Evolutionary conservation across 1,140 invertebrate species (phyloP).

Genomic region (Sminthurinus signatus): DNA sequence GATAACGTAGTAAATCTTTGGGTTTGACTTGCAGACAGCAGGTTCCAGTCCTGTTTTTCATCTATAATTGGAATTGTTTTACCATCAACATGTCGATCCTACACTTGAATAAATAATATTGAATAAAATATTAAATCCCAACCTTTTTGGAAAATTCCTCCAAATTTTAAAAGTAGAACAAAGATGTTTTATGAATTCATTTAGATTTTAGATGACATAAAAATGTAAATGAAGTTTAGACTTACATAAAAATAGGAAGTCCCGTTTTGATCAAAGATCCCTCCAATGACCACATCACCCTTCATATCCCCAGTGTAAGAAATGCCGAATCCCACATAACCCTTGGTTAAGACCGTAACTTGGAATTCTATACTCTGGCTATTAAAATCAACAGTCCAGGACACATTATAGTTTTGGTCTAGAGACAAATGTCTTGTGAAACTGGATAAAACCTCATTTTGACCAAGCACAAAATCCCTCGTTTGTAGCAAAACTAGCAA

Average conservation of each 20-base stretch:
- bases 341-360: constrained; percentile 4
- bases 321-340: constrained; percentile 22
- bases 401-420: background rate
- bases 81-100: constrained; percentile 54
- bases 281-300: constrained; percentile 8
- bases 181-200: too few relatives aligned
- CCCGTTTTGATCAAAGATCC: background rate
- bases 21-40: constrained; percentile 64
- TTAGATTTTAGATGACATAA: background rate
- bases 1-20: constrained; percentile 67
- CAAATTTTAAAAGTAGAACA: background rate
- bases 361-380: background rate
- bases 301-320: constrained; percentile 11
- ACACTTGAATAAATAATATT: background rate
- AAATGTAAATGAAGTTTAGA: background rate
- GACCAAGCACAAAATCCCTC: too few relatives aligned
- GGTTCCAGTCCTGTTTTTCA: constrained; percentile 65
- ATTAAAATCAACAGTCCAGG: background rate
- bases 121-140: background rate
- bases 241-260: constrained; percentile 13
- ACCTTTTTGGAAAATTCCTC: background rate
- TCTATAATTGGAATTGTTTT: constrained; percentile 62
- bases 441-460: too few relatives aligned
- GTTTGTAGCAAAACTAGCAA: too few relatives aligned
- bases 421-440: background rate